Evolutionary conservation across 2,888 invertebrate genomes (phyloP), one percentile per base, ranked within the genome.

Genomic region (Caenorhabditis becei): DNA sequence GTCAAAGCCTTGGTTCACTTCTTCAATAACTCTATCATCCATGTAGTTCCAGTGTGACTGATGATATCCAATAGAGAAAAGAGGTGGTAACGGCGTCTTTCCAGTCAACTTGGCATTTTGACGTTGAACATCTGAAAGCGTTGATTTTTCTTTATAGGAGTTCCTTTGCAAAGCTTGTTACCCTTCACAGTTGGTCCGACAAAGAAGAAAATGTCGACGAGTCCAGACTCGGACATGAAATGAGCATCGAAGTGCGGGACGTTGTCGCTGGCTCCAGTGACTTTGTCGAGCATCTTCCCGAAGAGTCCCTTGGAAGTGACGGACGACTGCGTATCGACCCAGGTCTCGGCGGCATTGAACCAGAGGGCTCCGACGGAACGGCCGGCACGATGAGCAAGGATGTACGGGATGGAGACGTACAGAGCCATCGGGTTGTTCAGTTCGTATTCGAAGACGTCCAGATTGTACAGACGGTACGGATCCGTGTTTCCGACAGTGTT

Each of bases 11-110:
- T 94, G 94, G 90, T 94, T 93, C 0, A 98, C 96, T 54, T 85
- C 87, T 67, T 94, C 94, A 0, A 99, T 96, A 92, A 99, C 99
- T 14, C 95, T 95, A 91, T 97, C 95, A 91, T 98, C 97, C 88
- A 97, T 96, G 92, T 99, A 99, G 92, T 99, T 99, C 99, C 99
- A 99, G 37, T 99, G 94, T 84, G 95, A 95, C 92, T 99, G 99
- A 92, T 99, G 99, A 92, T 98, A 98, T 1, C 94, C 97, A 65
- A 99, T 93, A 0, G 97, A 93, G 92, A 96, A 97, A 91, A 94
- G 93, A 20, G 87, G 87, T 28, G 87, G 87, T 2, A 87, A 80
- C 16, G 87, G 87, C 0, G 87, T 85, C 8, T 71, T 82, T 53
- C 99, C 99, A 97, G 61, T 98, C 94, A 84, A 95, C 94, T 92